Base-by-base conservation (phyloP, 1,140 invertebrate genomes). In the Diploscapter pachys region DNA sequence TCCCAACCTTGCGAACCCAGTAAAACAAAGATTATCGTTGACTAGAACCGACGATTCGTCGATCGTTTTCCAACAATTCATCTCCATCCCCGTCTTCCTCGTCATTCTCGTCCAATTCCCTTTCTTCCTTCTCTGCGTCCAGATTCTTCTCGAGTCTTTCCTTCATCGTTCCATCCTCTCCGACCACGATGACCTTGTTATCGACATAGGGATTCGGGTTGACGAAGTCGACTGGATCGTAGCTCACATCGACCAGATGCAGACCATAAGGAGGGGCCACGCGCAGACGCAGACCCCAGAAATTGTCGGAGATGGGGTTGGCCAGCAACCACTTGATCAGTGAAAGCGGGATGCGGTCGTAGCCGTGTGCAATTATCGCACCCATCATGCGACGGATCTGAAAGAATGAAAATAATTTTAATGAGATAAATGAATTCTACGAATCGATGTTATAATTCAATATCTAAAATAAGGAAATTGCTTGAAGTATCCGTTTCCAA, bases 351-450 rank as follows among this genome's bases (percentile, higher is more conserved):
- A 75, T 59, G 4, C 67, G 63, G 13, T 78, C 78, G 52, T 75
- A 78, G 3, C 69, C 80, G 54, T 69, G 52, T 5, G 59, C 49
- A 1, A 78, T 76, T 63, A 82, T 66, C 52, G 81, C 64, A 48
- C 71, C 55, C 57, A 82, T 77, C 81, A 82, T 82, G 53, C 81
- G 75, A 5, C 81, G 77, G 72, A 82, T 82, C 80, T 82, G 49
- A 67, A 81, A 64, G 9, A 71, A n/a, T 5, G 31, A 31, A 31
- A 31, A 31, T 31, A 31, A 1, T 31, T 31, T 31, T 1, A 0
- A 31, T 31, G 13, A 61, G 48, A 62, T 59, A 63, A 48, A 52
- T 48, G 6, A 69, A 77, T 4, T 6, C 50, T 9, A 13, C 11
- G 48, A n/a, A 49, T 76, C 52, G 11, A 9, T 13, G 3, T 53